These are phyloP conservation scores for Megastigmus dorsalis DNA, from an alignment of 2,888 invertebrate species.

Conservation along the genomic window DNA sequence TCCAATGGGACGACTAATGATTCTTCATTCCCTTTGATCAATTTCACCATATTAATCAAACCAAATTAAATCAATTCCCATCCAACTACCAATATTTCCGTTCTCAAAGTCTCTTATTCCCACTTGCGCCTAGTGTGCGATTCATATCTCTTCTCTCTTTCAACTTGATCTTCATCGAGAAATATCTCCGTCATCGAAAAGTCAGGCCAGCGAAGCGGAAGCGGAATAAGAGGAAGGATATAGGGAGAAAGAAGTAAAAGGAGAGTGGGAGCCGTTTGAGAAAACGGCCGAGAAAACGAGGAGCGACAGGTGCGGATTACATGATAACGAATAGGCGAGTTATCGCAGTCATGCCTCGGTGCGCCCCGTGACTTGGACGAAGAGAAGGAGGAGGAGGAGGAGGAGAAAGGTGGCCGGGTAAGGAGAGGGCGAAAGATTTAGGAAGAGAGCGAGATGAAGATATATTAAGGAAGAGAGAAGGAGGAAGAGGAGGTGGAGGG, in stretches of 20 bases:
- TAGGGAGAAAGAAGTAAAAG: background rate
- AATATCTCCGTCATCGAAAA: slow-evolving; percentile 25
- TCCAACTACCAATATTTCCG: slow-evolving; percentile 9
- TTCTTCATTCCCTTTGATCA: slow-evolving; percentile 33
- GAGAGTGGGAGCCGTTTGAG: slow-evolving; percentile 16
- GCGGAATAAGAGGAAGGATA: background rate
- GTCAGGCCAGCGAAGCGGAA: background rate
- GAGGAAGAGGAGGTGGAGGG: background rate
- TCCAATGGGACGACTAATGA: slow-evolving; percentile 21
- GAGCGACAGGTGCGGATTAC: slow-evolving; percentile 52
- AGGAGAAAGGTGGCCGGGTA: background rate
- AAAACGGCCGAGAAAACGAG: slow-evolving; percentile 43
- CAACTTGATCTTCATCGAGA: background rate
- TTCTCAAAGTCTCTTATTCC: no score
- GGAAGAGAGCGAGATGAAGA: slow-evolving; percentile 26
- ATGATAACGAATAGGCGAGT: slow-evolving; percentile 49
- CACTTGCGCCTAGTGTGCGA: no score
- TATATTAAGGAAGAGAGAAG: slow-evolving; percentile 16
- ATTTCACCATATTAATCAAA: slow-evolving; percentile 13
- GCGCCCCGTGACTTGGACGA: slow-evolving; percentile 14
- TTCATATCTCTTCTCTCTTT: background rate
- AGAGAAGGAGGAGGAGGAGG: background rate
- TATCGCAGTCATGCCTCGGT: slow-evolving; percentile 37
- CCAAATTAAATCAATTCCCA: slow-evolving; percentile 31
- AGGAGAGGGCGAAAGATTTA: slow-evolving; percentile 25